A percentile compares a stretch with the other conserved stretches of the same genome.
Conservation (phyloP, 1,140 invertebrate species). For the Trachelipus rathkii region DNA sequence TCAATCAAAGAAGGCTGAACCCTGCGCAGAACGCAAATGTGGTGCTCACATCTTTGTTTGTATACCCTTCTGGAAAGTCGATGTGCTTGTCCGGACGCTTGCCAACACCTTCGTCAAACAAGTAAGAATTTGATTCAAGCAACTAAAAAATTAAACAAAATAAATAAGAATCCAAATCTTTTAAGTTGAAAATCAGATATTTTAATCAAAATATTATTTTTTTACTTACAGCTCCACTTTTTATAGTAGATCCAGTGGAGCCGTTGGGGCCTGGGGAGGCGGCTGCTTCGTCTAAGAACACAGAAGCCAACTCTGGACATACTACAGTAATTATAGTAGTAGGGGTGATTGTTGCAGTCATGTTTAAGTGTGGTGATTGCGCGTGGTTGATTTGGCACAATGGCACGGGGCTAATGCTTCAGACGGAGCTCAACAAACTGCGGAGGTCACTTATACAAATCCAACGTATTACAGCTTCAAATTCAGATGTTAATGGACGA, state of each 20-base stretch:
- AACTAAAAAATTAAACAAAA: no score
- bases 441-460: conserved; percentile 69
- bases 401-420: neutral
- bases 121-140: neutral
- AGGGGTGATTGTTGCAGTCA: neutral
- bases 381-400: neutral
- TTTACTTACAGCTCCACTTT: neutral
- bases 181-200: no score
- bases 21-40: conserved; percentile 70
- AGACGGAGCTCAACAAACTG: conserved; percentile 42
- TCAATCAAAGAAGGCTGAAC: conserved; percentile 49
- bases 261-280: neutral
- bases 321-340: neutral
- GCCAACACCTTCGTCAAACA: conserved; percentile 21
- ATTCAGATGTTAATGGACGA: conserved; percentile 54
- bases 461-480: conserved; percentile 70
- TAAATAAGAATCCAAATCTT: no score
- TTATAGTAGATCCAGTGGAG: neutral
- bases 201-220: no score
- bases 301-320: neutral
- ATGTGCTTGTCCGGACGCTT: conserved; percentile 74
- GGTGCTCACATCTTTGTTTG: conserved; percentile 81
- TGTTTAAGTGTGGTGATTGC: neutral
- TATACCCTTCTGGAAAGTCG: conserved; percentile 70
- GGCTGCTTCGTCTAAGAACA: neutral